Base-by-base conservation (phyloP, 2,888 invertebrate species). In the Actias luna region DNA sequence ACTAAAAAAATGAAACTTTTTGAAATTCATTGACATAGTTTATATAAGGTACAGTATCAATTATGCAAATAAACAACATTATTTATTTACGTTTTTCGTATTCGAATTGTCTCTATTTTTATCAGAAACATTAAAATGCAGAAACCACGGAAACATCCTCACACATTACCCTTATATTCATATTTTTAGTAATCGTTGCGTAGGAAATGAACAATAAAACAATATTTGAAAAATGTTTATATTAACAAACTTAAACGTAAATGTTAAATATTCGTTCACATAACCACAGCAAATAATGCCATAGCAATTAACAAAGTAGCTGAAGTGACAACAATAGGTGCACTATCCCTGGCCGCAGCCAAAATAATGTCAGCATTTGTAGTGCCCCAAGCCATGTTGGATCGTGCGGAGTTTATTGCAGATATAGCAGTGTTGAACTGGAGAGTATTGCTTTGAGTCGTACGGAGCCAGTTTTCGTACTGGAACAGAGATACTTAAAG, bases 351-450 rank as follows among this genome's bases (percentile, higher is more conserved):
- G 0, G 82, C 81, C 0, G 90, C 89, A 2, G 69, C 69, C 2
- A 87, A 31, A 25, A 92, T 80, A 0, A 62, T 68, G 5, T 90
- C 88, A 1, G 78, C 88, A 18, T 90, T 85, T 0, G 67, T 73
- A 1, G 77, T 78, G 0, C 89, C 92, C 91, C 92, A 92, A 0
- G 75, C 82, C 14, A 89, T 88, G 68, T 87, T 90, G 62, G 2
- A 70, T 0, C 90, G 75, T 0, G 92, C 87, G 1, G 85, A 78
- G 8, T 33, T 72, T 29, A 92, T 89, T 0, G 84, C 79, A 5
- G 74, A 79, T 12, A 90, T 68, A 0, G 82, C 80, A 2, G 79
- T 69, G 35, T 64, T 73, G 65, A 75, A 89, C 63, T 90, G 87
- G 0, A 76, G 69, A 16, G 81, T 74, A 16, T 66, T 65, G 0